Conservation (phyloP, 2,113 vertebrate species). For the Mesembrinibis cayennensis region DNA sequence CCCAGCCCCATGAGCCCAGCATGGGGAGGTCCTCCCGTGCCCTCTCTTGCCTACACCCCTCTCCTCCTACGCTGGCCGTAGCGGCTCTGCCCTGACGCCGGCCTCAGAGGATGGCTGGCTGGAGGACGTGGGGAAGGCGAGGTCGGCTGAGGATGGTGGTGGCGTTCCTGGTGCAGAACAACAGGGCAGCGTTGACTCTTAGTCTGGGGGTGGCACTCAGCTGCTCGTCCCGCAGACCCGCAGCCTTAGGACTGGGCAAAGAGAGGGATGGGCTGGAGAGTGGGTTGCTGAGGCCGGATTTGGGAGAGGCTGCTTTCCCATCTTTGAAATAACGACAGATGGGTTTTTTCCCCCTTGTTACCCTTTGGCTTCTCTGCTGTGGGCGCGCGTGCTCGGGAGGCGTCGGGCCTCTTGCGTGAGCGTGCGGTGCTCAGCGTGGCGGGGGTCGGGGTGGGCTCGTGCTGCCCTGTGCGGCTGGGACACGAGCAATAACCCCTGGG, state of each 20-base stretch:
- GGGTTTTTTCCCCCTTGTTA: neutral
- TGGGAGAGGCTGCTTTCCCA: neutral
- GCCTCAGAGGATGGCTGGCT: neutral
- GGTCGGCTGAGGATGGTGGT: neutral
- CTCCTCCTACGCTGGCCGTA: rapidly evolving
- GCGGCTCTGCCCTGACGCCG: neutral
- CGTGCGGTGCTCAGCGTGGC: rapidly evolving
- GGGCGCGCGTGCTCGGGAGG: neutral
- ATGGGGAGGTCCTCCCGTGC: neutral
- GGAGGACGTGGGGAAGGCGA: neutral
- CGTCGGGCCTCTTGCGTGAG: rapidly evolving
- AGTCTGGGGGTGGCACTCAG: neutral
- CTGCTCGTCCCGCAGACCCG: rapidly evolving
- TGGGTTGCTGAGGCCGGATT: neutral
- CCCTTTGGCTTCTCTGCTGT: neutral
- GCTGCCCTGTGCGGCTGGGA: neutral
- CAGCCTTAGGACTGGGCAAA: too few species aligned
- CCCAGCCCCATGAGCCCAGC: too few species aligned
- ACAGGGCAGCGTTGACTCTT: neutral
- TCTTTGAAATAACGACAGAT: rapidly evolving
- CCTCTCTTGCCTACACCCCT: neutral
- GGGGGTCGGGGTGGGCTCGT: too few species aligned
- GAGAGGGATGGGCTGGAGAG: neutral
- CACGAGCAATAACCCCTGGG: neutral
- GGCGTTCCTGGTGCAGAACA: too few species aligned